Evolutionary conservation across 2,888 invertebrate species (phyloP), one percentile per base, ranked within the genome.

Genomic region (Parnassius mnemosyne): DNA sequence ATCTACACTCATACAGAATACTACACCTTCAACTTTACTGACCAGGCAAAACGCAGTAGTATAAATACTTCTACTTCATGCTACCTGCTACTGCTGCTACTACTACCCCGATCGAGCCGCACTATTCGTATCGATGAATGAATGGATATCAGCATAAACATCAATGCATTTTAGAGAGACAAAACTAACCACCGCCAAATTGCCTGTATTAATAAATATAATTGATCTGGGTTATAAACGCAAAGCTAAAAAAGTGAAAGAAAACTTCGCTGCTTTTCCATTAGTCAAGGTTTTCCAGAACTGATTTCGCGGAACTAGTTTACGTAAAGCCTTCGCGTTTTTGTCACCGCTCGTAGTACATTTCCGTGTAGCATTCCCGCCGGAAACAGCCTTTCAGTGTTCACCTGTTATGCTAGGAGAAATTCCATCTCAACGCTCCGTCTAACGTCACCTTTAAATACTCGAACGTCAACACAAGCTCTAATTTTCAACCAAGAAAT

Each of bases 301-400:
- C 65, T 71, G 73, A 71, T 71, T 74, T 72, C 75, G 70, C 76
- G 79, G 54, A 84, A 83, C 82, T 73, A 78, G 79, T 82, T 84
- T 83, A 75, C 72, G 74, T 69, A 72, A 65, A 72, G 78, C 73
- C 74, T 65, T 71, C 71, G 74, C 76, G 76, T 84, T 84, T 85
- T 84, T 83, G 78, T 80, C 78, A 78, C 74, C 72, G 66, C 68
- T 73, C 70, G 73, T 83, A 84, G 85, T 85, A 84, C 83, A 80
- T 85, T 87, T 86, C 83, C 85, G 78, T 85, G 85, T 85, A 79
- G 73, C 74, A 74, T 80, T 81, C 78, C 75, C 80, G 73, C 72
- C 75, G 83, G 83, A 83, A 84, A 84, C 81, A 79, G 81, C 80
- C 81, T 85, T 84, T 84, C 77, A 81, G 77, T 80, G 77, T 81